Percentiles rank a stretch among this genome's conserved stretches.
Conservation (phyloP, 2,113 vertebrate genomes). For the Ranitomeya variabilis region DNA sequence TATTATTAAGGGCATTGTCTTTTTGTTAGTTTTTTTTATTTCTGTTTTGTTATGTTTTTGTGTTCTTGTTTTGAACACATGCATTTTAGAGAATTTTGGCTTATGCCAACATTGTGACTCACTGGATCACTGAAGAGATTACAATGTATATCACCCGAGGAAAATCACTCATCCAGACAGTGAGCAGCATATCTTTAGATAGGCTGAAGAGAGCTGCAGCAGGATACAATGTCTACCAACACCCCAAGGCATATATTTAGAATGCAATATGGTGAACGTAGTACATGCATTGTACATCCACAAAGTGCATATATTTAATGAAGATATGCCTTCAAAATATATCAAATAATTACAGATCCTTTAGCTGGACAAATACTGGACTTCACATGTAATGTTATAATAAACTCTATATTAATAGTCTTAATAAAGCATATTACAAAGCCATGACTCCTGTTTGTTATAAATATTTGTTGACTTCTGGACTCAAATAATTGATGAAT, state of each 20-base stretch:
- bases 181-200: not conserved
- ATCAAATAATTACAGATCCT: no score
- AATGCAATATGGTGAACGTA: not conserved
- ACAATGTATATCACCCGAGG: not conserved
- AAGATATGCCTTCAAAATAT: no score
- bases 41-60: no score
- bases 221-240: not conserved
- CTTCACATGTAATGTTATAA: no score
- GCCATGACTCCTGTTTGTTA: no score
- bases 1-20: not conserved
- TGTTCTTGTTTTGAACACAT: no score
- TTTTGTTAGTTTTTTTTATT: not conserved
- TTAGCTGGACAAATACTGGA: no score
- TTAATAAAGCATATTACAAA: no score
- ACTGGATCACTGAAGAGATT: not conserved
- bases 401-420: no score
- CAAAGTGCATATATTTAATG: not conserved
- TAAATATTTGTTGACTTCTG: no score
- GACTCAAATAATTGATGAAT: not conserved
- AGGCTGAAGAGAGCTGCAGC: not conserved
- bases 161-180: not conserved
- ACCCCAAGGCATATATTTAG: not conserved
- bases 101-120: not conserved
- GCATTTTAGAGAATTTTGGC: not conserved
- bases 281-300: not conserved